phyloP scores from a whole-genome alignment of 2,797 vertebrate species.

The Syngnathus acus region DNA sequence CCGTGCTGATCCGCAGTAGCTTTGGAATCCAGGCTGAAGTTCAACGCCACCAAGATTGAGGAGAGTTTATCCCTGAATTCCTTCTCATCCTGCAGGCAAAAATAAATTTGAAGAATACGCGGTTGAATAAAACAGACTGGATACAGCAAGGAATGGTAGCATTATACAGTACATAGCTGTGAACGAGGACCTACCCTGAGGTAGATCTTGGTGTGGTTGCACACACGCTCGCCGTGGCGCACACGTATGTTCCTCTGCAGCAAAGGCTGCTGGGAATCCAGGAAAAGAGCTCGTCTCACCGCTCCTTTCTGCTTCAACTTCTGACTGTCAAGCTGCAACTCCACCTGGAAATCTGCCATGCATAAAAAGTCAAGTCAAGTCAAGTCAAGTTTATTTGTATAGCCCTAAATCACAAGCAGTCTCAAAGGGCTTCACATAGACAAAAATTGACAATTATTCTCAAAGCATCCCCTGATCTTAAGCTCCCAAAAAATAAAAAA shows the following conservation, averaged over 20 bases:
- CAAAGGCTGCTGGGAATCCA: constrained; percentile 71
- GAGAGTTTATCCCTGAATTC: constrained; percentile 93
- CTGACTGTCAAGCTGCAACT: constrained; percentile 80
- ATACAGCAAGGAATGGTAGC: neutral
- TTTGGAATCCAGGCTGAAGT: constrained; percentile 79
- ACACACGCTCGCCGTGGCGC: constrained; percentile 65
- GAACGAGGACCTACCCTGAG: constrained; percentile 66
- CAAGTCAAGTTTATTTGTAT: too few relatives aligned
- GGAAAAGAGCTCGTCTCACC: constrained; percentile 77
- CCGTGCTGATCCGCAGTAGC: constrained; percentile 74
- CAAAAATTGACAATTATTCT: too few relatives aligned
- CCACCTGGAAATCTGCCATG: constrained; percentile 78
- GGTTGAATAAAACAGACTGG: neutral
- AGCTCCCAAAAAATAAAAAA: too few relatives aligned
- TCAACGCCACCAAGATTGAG: constrained; percentile 79
- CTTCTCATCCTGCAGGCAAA: constrained; percentile 75
- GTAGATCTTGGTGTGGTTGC: constrained; percentile 80
- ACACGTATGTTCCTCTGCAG: constrained; percentile 65
- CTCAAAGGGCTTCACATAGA: too few relatives aligned
- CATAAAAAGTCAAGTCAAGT: too few relatives aligned
- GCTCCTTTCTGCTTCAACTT: constrained; percentile 83
- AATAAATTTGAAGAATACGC: neutral
- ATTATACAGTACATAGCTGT: neutral
- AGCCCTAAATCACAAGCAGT: too few relatives aligned
- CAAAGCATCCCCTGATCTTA: too few relatives aligned